Evolutionary conservation across 2,888 invertebrate genomes (phyloP).

Genomic region (Scaptomyza flava): DNA sequence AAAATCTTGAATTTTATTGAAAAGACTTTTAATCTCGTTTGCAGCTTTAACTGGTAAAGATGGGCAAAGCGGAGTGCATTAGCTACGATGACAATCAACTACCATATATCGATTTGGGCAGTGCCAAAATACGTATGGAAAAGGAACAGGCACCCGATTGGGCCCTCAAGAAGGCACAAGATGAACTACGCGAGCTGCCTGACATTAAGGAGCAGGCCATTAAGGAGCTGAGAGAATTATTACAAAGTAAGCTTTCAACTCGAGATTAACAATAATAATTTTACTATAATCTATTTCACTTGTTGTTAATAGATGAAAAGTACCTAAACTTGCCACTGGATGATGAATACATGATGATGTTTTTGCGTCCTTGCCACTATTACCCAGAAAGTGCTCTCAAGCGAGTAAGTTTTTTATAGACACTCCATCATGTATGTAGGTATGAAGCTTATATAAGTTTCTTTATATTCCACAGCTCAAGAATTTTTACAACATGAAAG

Average conservation of each 20-base stretch:
- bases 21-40: slow-evolving; percentile 62
- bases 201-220: slow-evolving; percentile 87
- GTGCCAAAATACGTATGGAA: slow-evolving; percentile 87
- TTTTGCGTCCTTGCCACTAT: slow-evolving; percentile 94
- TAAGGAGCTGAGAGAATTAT: slow-evolving; percentile 85
- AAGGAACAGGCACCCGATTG: slow-evolving; percentile 86
- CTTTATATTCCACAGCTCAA: slow-evolving; percentile 86
- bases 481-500: slow-evolving; percentile 89
- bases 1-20: slow-evolving; percentile 40
- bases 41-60: slow-evolving; percentile 58
- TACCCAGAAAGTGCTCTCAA: slow-evolving; percentile 92
- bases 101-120: slow-evolving; percentile 88
- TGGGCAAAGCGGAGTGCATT: slow-evolving; percentile 81
- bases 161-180: slow-evolving; percentile 87
- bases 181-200: slow-evolving; percentile 90
- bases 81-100: slow-evolving; percentile 86
- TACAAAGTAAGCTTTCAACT: slow-evolving; percentile 84
- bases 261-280: background rate
- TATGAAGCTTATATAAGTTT: background rate
- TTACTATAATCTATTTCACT: background rate
- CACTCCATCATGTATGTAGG: background rate
- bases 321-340: slow-evolving; percentile 88
- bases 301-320: slow-evolving; percentile 86
- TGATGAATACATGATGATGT: slow-evolving; percentile 90
- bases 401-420: slow-evolving; percentile 86